Conservation (phyloP, 1,140 invertebrate species). For the Plectrocnemia conspersa region DNA sequence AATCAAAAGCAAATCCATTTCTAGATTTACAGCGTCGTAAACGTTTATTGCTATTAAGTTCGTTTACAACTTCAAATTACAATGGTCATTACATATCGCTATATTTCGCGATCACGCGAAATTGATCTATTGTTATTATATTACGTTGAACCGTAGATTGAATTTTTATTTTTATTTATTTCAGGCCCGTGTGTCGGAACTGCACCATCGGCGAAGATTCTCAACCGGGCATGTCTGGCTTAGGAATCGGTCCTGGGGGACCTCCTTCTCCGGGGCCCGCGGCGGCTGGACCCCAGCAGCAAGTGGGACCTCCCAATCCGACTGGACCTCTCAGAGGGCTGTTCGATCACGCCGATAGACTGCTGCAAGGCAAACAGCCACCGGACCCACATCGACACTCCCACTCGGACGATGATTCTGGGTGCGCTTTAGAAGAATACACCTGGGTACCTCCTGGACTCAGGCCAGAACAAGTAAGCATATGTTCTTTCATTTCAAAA, state of each 20-base stretch:
- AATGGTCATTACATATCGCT: too few species aligned
- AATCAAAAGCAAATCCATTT: too few species aligned
- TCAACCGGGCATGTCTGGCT: slow-evolving; percentile 23
- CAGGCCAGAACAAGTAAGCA: slow-evolving; percentile 92
- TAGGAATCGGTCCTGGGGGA: slow-evolving; percentile 29
- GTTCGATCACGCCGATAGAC: slow-evolving; percentile 46
- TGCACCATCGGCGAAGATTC: slow-evolving; percentile 49
- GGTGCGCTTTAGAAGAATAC: slow-evolving; percentile 95
- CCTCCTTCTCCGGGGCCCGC: slow-evolving; percentile 25
- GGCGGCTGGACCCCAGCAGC: slow-evolving; percentile 32
- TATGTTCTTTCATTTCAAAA: too few species aligned
- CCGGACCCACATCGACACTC: slow-evolving; percentile 80
- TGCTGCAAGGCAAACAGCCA: slow-evolving; percentile 45
- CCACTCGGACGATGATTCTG: slow-evolving; percentile 94
- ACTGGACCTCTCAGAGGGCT: slow-evolving; percentile 49
- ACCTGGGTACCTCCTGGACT: slow-evolving; percentile 96
- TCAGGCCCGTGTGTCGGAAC: slow-evolving; percentile 57
- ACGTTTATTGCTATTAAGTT: too few species aligned
- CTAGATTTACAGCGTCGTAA: too few species aligned
- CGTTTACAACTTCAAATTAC: too few species aligned
- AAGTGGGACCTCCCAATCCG: slow-evolving; percentile 27
- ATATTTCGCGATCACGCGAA: too few species aligned
- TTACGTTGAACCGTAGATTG: neutral
- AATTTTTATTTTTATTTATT: slow-evolving; percentile 39
- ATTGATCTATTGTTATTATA: neutral